phyloP scores from a whole-genome alignment of 2,797 vertebrate genomes.

The Carcharodon carcharias region DNA sequence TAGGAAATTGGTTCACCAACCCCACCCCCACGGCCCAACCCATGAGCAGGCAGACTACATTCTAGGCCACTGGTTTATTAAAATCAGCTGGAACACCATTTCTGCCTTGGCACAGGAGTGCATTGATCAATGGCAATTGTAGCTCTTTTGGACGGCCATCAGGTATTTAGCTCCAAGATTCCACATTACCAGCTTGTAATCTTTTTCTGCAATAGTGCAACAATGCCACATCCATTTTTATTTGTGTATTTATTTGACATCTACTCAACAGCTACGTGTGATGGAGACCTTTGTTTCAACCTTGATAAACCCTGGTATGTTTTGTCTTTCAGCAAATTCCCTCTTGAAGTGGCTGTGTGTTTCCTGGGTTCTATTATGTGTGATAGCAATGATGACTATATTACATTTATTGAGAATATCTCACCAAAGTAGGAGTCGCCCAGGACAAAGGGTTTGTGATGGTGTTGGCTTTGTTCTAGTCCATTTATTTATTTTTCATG shows the following conservation, averaged over 20 bases:
- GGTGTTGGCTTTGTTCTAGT: neutral
- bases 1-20: no score
- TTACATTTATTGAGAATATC: neutral
- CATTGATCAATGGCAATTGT: neutral
- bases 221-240: neutral
- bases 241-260: neutral
- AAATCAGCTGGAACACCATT: neutral
- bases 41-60: no score
- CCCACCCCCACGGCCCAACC: no score
- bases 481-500: neutral
- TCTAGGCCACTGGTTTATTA: no score
- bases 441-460: neutral
- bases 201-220: neutral
- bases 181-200: neutral
- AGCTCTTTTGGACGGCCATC: neutral
- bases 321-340: conserved; percentile 46
- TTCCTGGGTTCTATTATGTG: conserved; percentile 44
- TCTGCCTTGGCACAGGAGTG: neutral
- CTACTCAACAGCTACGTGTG: neutral
- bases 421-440: neutral
- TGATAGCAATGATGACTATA: conserved; percentile 39
- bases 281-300: conserved; percentile 40
- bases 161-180: neutral
- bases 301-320: conserved; percentile 39
- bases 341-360: conserved; percentile 56